Conservation (phyloP, 2,888 invertebrate species). For the Phengaris alcon region DNA sequence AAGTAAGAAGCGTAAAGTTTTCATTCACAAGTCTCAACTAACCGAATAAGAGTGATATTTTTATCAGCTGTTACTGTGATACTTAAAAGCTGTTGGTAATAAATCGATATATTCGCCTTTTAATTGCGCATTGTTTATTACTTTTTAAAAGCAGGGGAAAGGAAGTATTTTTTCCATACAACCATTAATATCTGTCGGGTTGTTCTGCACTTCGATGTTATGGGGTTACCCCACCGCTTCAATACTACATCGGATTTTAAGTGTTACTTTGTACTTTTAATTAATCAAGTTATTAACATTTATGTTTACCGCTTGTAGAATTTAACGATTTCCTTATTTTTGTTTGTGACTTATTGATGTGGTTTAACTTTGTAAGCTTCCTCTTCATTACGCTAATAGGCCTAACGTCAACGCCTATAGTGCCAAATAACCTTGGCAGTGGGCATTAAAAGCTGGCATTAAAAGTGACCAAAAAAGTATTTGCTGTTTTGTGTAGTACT, state of each 20-base stretch:
- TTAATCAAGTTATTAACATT: slow-evolving; percentile 17
- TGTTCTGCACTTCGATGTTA: slow-evolving; percentile 69
- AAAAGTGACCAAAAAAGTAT: neutral
- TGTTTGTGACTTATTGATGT: neutral
- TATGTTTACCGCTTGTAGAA: neutral
- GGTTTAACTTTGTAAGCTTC: neutral
- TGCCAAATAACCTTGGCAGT: too few species aligned
- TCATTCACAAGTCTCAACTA: neutral
- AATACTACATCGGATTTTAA: slow-evolving; percentile 52
- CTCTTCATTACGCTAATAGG: neutral
- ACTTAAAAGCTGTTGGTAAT: slow-evolving; percentile 44
- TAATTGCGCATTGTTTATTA: slow-evolving; percentile 75
- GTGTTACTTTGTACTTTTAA: slow-evolving; percentile 24
- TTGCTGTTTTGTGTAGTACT: neutral
- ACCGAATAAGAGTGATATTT: neutral
- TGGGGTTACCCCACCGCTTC: slow-evolving; percentile 54
- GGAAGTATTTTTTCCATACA: slow-evolving; percentile 83
- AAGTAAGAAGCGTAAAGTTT: neutral
- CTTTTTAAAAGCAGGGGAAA: slow-evolving; percentile 75
- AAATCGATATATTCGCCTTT: slow-evolving; percentile 74
- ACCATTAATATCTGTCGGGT: slow-evolving; percentile 85
- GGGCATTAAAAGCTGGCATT: neutral
- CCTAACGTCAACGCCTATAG: too few species aligned
- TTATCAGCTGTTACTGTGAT: neutral
- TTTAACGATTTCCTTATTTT: neutral